Conservation (phyloP, 2,888 invertebrate genomes). For the Theodoxus fluviatilis region DNA sequence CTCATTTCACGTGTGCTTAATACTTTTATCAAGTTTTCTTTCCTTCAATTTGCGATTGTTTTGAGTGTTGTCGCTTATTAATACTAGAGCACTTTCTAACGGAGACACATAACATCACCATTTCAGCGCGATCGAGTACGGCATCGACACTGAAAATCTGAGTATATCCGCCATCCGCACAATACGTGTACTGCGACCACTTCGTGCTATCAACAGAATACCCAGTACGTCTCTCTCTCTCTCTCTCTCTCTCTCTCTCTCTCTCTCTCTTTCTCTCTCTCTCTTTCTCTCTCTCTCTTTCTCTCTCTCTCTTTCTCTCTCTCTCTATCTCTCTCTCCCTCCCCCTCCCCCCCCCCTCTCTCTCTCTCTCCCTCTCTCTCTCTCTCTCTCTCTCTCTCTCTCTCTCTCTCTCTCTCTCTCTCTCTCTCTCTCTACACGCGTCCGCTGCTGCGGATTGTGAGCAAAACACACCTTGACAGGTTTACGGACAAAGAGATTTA, state of each 20-base stretch:
- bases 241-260: background rate
- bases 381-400: background rate
- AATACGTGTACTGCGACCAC: constrained; percentile 92
- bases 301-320: background rate
- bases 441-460: no score
- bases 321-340: background rate
- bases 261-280: background rate
- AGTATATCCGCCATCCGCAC: constrained; percentile 98
- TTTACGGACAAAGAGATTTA: no score
- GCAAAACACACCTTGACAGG: no score
- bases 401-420: background rate
- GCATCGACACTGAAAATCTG: constrained; percentile 91
- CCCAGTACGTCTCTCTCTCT: constrained; percentile 83
- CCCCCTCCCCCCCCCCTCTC: background rate
- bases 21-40: no score
- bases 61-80: background rate
- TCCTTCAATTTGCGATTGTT: background rate
- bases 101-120: no score
- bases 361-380: background rate
- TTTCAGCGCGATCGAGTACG: constrained; percentile 67
- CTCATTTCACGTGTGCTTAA: no score
- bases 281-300: background rate
- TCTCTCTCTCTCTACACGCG: no score
- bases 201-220: constrained; percentile 98
- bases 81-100: background rate